Base-by-base conservation (phyloP, 2,797 vertebrate genomes). In the Rhinoraja longicauda region DNA sequence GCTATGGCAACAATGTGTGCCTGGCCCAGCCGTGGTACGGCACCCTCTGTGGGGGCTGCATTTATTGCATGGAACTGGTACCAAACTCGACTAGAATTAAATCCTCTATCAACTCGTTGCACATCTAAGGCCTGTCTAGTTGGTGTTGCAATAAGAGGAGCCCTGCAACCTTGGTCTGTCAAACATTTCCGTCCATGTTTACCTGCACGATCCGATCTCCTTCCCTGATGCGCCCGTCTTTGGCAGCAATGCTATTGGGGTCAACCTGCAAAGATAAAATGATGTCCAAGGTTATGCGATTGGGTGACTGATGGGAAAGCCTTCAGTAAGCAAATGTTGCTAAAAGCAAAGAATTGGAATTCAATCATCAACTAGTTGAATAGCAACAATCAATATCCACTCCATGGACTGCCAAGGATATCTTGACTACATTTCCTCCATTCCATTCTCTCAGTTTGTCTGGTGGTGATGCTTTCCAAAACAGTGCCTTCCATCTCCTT, bases 171-270 rank as follows among this genome's bases (percentile, higher is more conserved):
- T 19, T 92, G 29, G 36, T 70, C 86, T 32, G n/a, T 32, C 15
- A 21, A 19, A 90, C n/a, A 19, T 39, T 67, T 75, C 70, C n/a
- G 2, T 7, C 24, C 4, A 91, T 24, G 26, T 24, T 62, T 96
- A 99, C 98, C 96, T 99, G 98, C 94, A 99, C 96, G 95, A 99
- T 99, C 77, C 98, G 98, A 93, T 99, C 98, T 81, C 98, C 98
- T 95, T 99, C 98, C 86, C 97, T 96, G 94, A 99, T 99, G 72
- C 98, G 97, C 67, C 98, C 98, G 1, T 99, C 98, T 96, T 96
- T 97, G 93, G 98, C 98, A 81, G 98, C 98, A 32, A 99, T 98
- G 96, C 98, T 99, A 94, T 99, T 98, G 53, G 97, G 98, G 95
- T 98, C 97, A 94, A 99, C 97, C 98, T 99, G 96, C 32, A n/a